Conservation (phyloP, 2,113 vertebrate genomes). For the Calyptommatus sinebrachiatus region DNA sequence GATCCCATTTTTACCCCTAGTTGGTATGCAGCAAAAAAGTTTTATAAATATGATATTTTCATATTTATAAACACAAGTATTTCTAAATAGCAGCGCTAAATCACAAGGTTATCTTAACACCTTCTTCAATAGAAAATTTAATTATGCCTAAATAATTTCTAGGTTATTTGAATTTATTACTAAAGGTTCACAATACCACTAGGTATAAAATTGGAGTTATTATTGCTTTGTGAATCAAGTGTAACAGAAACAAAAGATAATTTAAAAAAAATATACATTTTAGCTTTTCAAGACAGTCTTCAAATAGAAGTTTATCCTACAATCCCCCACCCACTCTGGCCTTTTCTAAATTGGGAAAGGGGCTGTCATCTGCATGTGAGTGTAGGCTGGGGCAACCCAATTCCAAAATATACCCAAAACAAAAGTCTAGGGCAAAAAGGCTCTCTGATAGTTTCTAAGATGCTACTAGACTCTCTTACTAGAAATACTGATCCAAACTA, state of each 20-base stretch:
- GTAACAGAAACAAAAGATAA: slow-evolving; percentile 26
- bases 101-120: background rate
- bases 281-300: slow-evolving; percentile 1
- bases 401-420: background rate
- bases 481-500: too few species aligned
- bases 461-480: too few species aligned
- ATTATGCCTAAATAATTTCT: background rate
- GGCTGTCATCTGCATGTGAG: too few species aligned
- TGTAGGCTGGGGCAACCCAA: too few species aligned
- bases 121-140: background rate
- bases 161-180: background rate
- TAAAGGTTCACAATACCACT: background rate
- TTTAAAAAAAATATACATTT: background rate
- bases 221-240: slow-evolving; percentile 25
- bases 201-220: fast-evolving
- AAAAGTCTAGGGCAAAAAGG: too few species aligned
- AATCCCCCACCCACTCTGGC: too few species aligned
- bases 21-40: background rate
- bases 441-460: too few species aligned
- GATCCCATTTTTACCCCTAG: too few species aligned
- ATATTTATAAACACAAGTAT: background rate
- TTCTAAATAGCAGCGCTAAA: background rate
- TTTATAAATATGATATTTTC: background rate
- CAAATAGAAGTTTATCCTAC: background rate
- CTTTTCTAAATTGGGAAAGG: too few species aligned